Base-by-base conservation (phyloP, 2,888 invertebrate species). In the Allygus modestus region DNA sequence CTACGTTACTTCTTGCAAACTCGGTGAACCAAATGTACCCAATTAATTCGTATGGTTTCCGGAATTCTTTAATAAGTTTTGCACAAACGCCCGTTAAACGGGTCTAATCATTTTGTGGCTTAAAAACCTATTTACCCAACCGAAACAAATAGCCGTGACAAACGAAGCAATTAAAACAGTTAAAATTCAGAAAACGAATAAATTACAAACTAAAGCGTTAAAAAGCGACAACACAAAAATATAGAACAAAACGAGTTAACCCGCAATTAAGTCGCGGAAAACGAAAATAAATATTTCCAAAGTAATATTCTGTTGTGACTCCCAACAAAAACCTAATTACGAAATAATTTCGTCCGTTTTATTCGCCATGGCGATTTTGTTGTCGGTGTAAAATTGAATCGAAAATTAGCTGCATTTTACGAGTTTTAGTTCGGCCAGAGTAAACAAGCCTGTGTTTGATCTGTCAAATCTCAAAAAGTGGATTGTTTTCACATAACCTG, bases 381-480 rank as follows among this genome's bases (percentile, higher is more conserved):
- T 37, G 77, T 43, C 28, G 15, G 77, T 26, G 12, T n/a, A n/a
- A 58, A 79, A 79, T 79, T 79, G 58, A 79, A 79, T 79, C 58
- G 54, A 37, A 79, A 79, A 79, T 79, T 79, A 79, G 33, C 33
- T 2, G 20, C 58, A 51, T 46, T 77, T 77, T 77, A 46, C 75
- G 51, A 79, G 79, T 79, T 79, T 79, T 79, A 79, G 58, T 79
- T 79, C 20, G 58, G 37, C 46, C 20, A 17, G 23, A 54, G 37
- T 58, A 79, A 79, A 79, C 79, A 79, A 7, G 2, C 4, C 5
- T 2, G 31, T 33, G 79, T 79, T 58, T 54, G 79, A 33, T 79
- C 79, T 28, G 20, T 28, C 28, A 79, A 79, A 79, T 79, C 79
- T 79, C 79, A 79, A 79, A 65, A 79, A 79, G 79, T 51, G 37